Conservation (phyloP, 2,888 invertebrate species). For the Microctonus aethiopoides region DNA sequence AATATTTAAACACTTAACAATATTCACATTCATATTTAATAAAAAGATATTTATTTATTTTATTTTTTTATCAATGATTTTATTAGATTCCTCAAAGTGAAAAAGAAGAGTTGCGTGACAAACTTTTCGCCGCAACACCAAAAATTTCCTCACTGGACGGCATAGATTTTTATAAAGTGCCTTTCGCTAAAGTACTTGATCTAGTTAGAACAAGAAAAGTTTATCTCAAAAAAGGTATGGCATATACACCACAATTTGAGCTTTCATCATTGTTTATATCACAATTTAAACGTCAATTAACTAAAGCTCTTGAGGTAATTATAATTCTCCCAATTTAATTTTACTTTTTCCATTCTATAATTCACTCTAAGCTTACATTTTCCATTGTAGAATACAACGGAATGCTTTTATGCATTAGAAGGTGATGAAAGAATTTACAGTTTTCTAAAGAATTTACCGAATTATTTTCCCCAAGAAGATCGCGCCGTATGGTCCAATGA, state of each 20-base stretch:
- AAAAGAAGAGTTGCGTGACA: conserved; percentile 73
- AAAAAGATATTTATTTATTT: neutral
- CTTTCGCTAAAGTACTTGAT: conserved; percentile 87
- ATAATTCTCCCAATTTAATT: conserved; percentile 36
- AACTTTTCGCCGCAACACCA: conserved; percentile 73
- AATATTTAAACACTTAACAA: too few species aligned
- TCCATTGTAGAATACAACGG: conserved; percentile 71
- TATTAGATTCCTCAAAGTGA: conserved; percentile 75
- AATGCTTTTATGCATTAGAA: conserved; percentile 79
- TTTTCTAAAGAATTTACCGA: conserved; percentile 82
- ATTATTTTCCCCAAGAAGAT: conserved; percentile 82
- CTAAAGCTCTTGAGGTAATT: conserved; percentile 76
- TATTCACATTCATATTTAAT: conserved; percentile 15
- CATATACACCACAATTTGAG: conserved; percentile 88
- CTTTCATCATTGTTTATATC: conserved; percentile 85
- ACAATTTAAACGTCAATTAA: conserved; percentile 79
- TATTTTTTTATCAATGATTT: neutral
- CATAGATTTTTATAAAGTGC: conserved; percentile 83
- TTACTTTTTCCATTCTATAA: neutral
- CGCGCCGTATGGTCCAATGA: conserved; percentile 73
- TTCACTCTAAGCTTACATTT: conserved; percentile 21
- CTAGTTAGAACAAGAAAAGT: conserved; percentile 83
- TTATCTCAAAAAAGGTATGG: conserved; percentile 83
- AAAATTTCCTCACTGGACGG: conserved; percentile 72
- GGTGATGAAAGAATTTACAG: conserved; percentile 84